A percentile compares a stretch with the other conserved stretches of the same genome.
phyloP scores from a whole-genome alignment of 2,113 vertebrate species.

The human (Homo sapiens) region GRCh38 chr4:172207001-172207500 shows the following conservation, averaged over 20 bases:
- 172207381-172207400: fast-evolving
- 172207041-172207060: no score
- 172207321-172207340: background rate
- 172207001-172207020: no score
- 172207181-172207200: background rate
- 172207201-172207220: background rate
- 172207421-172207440: background rate
- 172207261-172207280: background rate
- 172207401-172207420: fast-evolving
- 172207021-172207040: no score
- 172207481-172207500: background rate
- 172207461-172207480: background rate
- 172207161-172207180: background rate
- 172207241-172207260: background rate
- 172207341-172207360: fast-evolving
- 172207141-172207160: background rate
- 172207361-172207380: background rate
- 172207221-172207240: background rate
- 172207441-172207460: background rate
- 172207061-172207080: no score
- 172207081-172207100: no score
- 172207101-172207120: no score
- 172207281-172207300: background rate
- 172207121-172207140: background rate
- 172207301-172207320: background rate